Evolutionary conservation across 2,113 vertebrate genomes (phyloP).

Genomic region (Leiothrix lutea): DNA sequence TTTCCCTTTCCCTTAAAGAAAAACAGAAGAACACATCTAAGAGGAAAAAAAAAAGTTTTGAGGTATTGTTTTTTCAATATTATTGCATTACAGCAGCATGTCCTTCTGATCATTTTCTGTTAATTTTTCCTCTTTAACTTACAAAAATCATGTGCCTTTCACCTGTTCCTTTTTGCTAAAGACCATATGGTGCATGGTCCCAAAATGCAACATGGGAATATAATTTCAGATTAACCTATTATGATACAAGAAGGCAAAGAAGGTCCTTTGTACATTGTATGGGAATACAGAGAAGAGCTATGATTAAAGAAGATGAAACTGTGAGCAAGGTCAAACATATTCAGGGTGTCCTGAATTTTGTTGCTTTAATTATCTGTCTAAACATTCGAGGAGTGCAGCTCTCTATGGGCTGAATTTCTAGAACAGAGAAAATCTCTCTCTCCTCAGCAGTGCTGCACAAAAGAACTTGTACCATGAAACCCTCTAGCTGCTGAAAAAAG

Average conservation of each 20-base stretch:
- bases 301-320: background rate
- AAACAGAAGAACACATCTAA: background rate
- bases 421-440: background rate
- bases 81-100: background rate
- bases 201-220: background rate
- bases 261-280: background rate
- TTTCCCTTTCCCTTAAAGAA: background rate
- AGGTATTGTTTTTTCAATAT: background rate
- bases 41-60: background rate
- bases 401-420: background rate
- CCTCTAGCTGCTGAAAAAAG: background rate
- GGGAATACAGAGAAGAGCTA: background rate
- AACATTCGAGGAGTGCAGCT: background rate
- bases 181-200: background rate
- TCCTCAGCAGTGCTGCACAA: background rate
- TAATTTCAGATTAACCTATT: background rate
- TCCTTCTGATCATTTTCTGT: background rate
- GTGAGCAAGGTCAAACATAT: slow-evolving; percentile 5
- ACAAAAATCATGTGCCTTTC: background rate
- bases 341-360: background rate
- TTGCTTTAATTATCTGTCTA: slow-evolving; percentile 30
- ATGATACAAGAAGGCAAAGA: background rate
- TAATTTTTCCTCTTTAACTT: background rate
- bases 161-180: background rate
- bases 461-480: background rate